Conservation (phyloP, 2,797 vertebrate genomes). For the Alouatta caraya region DNA sequence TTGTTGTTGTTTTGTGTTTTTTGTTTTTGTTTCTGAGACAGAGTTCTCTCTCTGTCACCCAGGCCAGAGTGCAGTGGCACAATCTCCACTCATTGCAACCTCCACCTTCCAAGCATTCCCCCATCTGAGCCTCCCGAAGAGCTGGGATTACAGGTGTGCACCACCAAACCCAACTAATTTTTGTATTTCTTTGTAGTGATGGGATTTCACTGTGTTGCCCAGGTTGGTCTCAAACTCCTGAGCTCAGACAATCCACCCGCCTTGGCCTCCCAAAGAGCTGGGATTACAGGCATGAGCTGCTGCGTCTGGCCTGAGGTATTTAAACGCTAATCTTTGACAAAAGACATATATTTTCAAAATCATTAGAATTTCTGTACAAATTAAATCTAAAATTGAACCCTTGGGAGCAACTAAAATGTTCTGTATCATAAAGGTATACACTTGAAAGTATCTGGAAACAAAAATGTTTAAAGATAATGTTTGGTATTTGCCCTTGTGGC, state of each 20-base stretch:
- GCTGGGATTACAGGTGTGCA: not conserved
- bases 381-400: not conserved
- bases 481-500: not conserved
- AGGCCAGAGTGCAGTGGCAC: not conserved
- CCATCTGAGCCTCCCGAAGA: not conserved
- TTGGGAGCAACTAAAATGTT: not conserved
- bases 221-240: too few relatives aligned
- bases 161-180: not conserved
- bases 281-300: too few relatives aligned
- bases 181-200: not conserved
- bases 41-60: not conserved
- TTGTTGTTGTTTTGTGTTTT: not conserved
- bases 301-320: not conserved
- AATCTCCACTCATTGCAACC: not conserved
- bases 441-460: not conserved
- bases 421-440: not conserved
- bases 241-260: too few relatives aligned
- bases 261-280: too few relatives aligned
- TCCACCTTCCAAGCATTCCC: not conserved
- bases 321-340: not conserved
- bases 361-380: not conserved
- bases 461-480: not conserved
- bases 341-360: conserved; percentile 8
- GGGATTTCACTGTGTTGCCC: too few relatives aligned
- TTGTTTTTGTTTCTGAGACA: not conserved